phyloP scores from a whole-genome alignment of 2,113 vertebrate genomes.

The Cyprinus carpio region DNA sequence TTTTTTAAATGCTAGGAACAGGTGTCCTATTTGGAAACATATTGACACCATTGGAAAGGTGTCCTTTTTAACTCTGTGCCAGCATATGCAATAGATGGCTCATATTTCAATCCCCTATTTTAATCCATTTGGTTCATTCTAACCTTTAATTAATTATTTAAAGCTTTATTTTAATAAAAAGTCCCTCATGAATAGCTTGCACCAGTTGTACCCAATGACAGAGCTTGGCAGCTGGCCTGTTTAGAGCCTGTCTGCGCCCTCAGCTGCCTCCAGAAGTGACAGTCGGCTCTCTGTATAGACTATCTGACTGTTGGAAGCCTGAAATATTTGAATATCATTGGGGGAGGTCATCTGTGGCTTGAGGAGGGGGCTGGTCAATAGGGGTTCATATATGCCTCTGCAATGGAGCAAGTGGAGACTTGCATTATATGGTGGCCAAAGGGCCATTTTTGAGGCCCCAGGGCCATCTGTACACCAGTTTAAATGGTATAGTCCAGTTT shows the following conservation, averaged over 20 bases:
- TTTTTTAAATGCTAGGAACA: slow-evolving; percentile 2
- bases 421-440: background rate
- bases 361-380: slow-evolving; percentile 59
- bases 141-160: slow-evolving; percentile 29
- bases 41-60: slow-evolving; percentile 64
- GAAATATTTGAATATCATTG: slow-evolving; percentile 66
- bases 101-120: slow-evolving; percentile 33
- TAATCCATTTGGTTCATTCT: slow-evolving; percentile 43
- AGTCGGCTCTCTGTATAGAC: slow-evolving; percentile 56
- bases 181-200: slow-evolving; percentile 12
- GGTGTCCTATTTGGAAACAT: slow-evolving; percentile 57
- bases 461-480: slow-evolving; percentile 43
- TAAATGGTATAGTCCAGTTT: slow-evolving; percentile 65
- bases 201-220: slow-evolving; percentile 54
- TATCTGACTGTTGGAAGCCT: slow-evolving; percentile 66
- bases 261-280: slow-evolving; percentile 62
- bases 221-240: slow-evolving; percentile 46
- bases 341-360: slow-evolving; percentile 60
- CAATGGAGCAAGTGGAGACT: slow-evolving; percentile 52
- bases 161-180: slow-evolving; percentile 38
- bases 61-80: slow-evolving; percentile 41
- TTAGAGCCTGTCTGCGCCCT: slow-evolving; percentile 36
- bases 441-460: slow-evolving; percentile 50
- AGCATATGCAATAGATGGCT: slow-evolving; percentile 24
- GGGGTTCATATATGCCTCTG: slow-evolving; percentile 46